Base-by-base conservation (phyloP, 2,888 invertebrate genomes). In the Oligia strigilis region DNA sequence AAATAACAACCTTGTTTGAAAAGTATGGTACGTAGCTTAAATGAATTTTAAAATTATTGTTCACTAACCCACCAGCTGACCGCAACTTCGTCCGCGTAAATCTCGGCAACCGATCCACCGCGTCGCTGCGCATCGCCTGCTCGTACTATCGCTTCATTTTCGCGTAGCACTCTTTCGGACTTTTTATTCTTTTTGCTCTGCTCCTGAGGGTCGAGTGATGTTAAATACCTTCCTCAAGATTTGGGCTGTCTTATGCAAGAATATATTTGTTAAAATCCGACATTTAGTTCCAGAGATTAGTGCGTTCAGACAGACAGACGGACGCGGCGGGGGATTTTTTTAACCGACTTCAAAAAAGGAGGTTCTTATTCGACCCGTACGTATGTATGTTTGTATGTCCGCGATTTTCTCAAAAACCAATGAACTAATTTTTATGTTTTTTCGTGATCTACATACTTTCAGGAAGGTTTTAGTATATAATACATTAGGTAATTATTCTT, bases 1-100 rank as follows among this genome's bases (percentile, higher is more conserved):
- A 89, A 91, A 93, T 99, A 62, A 98, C 98, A 89, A 96, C 97
- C 84, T 92, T 99, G 0, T 99, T 99, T 96, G 98, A 98, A 92
- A 98, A 98, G 94, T 99, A 98, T 97, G 99, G 99, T 98, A 95
- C 92, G 93, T 89, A 79, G 29, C 58, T 5, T 36, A 58, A 1
- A 70, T 1, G 1, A 52, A 40, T 49, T 76, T 14, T 13, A 52
- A 4, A 67, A 40, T 52, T 52, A 67, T 40, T 19, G 46, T 72
- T n/a, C 13, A n/a, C n/a, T 19, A 52, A 14, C 23, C 9, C 58
- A 3, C 23, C 58, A 29, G 13, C 13, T 19, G 19, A 19, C 5
- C n/a, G n/a, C 60, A 29, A 29, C 13, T 62, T 62, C 6, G 19
- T 55, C 55, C 19, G 55, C 19, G 19, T 55, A 55, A 55, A 19